These are phyloP conservation scores for Rattus norvegicus DNA, from an alignment of 2,113 vertebrate genomes.

Conservation along the genomic window GRCr8 NC_086022.1:104403501-104404000, in stretches of 20 bases:
- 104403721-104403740: neutral
- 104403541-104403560: conserved; percentile 83
- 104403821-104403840: neutral
- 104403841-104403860: neutral
- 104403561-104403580: conserved; percentile 85
- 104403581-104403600: conserved; percentile 97
- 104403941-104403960: neutral
- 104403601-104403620: conserved; percentile 99
- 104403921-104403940: neutral
- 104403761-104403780: neutral
- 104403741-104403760: neutral
- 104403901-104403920: neutral
- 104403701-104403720: conserved; percentile 19
- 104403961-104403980: neutral
- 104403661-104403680: conserved; percentile 96
- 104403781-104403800: neutral
- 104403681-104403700: conserved; percentile 90
- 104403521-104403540: conserved; percentile 91
- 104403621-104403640: conserved; percentile 96
- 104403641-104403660: conserved; percentile 96
- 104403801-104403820: neutral
- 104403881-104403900: neutral
- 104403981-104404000: neutral
- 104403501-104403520: conserved; percentile 91
- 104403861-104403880: no score